Percentiles rank a stretch among this genome's conserved stretches.
These are phyloP conservation scores for Amiota communis DNA, from an alignment of 2,888 invertebrate species.

Conservation along the genomic window DNA sequence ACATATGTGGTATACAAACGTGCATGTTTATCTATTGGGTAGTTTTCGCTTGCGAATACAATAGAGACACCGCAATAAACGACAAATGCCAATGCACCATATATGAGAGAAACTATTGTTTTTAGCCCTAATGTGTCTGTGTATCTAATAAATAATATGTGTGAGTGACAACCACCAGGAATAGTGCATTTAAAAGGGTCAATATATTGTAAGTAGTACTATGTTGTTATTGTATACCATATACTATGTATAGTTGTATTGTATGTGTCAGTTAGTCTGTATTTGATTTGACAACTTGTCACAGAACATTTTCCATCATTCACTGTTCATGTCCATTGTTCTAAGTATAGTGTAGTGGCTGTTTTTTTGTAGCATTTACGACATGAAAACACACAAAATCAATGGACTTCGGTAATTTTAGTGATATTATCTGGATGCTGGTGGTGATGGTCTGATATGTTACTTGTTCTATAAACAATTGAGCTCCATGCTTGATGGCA, in stretches of 20 bases:
- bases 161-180: neutral
- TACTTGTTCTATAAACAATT: too few species aligned
- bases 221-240: neutral
- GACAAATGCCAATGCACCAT: too few species aligned
- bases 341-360: neutral
- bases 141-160: neutral
- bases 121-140: neutral
- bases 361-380: neutral
- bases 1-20: neutral
- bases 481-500: neutral
- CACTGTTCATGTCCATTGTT: conserved; percentile 18
- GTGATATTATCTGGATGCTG: neutral
- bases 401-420: conserved; percentile 5
- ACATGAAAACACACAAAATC: conserved; percentile 5
- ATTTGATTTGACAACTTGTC: conserved; percentile 27
- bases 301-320: conserved; percentile 21
- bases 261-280: neutral
- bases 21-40: too few species aligned
- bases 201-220: neutral
- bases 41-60: too few species aligned
- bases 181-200: neutral
- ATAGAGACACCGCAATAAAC: neutral
- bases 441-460: too few species aligned
- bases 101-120: neutral
- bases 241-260: too few species aligned